These are phyloP conservation scores for Xenops minutus DNA, from an alignment of 2,797 vertebrate genomes.

Conservation along the genomic window DNA sequence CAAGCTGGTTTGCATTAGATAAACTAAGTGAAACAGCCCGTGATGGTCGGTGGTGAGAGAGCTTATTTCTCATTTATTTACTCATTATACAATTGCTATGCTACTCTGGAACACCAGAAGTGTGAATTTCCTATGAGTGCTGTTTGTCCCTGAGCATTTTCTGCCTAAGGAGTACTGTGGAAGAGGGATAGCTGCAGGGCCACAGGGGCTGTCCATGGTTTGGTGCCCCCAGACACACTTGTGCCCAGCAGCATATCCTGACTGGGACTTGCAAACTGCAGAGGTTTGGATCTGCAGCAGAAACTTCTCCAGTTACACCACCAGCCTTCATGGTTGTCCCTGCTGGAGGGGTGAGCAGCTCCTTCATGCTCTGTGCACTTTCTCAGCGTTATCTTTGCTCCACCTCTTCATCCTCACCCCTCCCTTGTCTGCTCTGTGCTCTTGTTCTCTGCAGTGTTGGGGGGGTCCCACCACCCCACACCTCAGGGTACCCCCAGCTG, in stretches of 20 bases:
- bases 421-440: background rate
- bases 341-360: background rate
- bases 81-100: fast-evolving
- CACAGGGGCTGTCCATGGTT: fast-evolving
- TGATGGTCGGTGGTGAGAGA: background rate
- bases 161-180: too few relatives aligned
- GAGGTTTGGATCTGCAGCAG: background rate
- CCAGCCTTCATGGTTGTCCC: fast-evolving
- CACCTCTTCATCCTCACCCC: too few relatives aligned
- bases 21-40: background rate
- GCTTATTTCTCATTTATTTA: background rate
- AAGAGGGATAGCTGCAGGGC: fast-evolving
- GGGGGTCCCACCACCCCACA: background rate
- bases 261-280: fast-evolving
- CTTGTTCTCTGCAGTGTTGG: fast-evolving
- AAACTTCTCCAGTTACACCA: fast-evolving
- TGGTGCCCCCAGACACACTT: background rate
- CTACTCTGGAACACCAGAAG: background rate
- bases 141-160: background rate
- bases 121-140: fast-evolving
- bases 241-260: background rate
- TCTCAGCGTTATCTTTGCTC: fast-evolving
- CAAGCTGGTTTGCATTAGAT: background rate
- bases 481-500: fast-evolving
- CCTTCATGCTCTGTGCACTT: fast-evolving